These are phyloP conservation scores for Aricia artaxerxes DNA, from an alignment of 2,888 invertebrate genomes.

Conservation along the genomic window DNA sequence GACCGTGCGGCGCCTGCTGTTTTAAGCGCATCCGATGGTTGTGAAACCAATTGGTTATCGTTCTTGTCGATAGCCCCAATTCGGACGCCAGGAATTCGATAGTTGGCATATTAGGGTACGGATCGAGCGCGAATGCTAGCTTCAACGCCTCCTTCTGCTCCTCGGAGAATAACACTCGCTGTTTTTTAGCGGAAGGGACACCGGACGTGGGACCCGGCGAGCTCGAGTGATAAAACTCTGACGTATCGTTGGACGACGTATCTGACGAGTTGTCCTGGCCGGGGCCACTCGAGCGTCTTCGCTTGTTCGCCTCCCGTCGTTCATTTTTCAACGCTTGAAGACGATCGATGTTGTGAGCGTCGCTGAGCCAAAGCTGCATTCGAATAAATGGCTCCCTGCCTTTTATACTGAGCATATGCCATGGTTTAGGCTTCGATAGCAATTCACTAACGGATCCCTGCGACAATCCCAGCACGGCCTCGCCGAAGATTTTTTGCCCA, in stretches of 20 bases:
- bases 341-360: conserved; percentile 96
- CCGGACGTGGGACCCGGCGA: conserved; percentile 88
- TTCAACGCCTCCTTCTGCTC: conserved; percentile 98
- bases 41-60: conserved; percentile 99
- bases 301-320: conserved; percentile 93
- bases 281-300: conserved; percentile 90
- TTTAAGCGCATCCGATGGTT: conserved; percentile 99
- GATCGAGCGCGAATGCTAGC: conserved; percentile 96
- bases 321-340: conserved; percentile 95
- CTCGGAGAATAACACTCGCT: conserved; percentile 97
- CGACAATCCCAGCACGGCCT: conserved; percentile 96
- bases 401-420: conserved; percentile 99
- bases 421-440: conserved; percentile 98
- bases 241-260: conserved; percentile 93
- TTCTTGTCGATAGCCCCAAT: conserved; percentile 93
- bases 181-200: conserved; percentile 94
- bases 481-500: conserved; percentile 99
- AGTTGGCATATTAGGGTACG: conserved; percentile 97
- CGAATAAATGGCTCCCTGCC: conserved; percentile 97
- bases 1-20: conserved; percentile 91
- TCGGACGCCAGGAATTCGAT: conserved; percentile 97
- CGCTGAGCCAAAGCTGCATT: conserved; percentile 98
- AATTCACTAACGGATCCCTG: conserved; percentile 99
- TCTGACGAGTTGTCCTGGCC: conserved; percentile 93
- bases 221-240: conserved; percentile 92